A percentile compares a stretch with the other conserved stretches of the same genome.
phyloP scores from a whole-genome alignment of 2,113 vertebrate species.

The Sterna hirundo region DNA sequence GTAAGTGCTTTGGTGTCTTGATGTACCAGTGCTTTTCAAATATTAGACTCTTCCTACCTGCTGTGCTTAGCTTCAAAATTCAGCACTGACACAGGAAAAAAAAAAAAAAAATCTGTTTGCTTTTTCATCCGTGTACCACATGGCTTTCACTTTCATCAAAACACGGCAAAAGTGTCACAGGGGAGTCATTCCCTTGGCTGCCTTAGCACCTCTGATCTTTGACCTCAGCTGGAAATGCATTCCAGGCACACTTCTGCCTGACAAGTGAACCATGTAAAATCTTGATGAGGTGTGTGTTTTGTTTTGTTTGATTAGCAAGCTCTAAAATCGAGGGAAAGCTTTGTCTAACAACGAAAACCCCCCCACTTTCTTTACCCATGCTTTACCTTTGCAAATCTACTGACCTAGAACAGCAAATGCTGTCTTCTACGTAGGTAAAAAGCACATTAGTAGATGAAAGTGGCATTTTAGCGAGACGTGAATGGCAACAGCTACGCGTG shows the following conservation, averaged over 20 bases:
- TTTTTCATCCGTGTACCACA: conserved; percentile 36
- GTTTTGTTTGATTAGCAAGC: conserved; percentile 54
- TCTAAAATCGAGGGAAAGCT: background rate
- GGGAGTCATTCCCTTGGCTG: conserved; percentile 46
- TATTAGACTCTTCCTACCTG: conserved; percentile 11
- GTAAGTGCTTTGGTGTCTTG: background rate
- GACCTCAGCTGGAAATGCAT: conserved; percentile 53
- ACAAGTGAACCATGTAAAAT: conserved; percentile 53
- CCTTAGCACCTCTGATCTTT: conserved; percentile 46
- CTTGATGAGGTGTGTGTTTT: conserved; percentile 52
- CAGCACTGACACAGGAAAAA: background rate
- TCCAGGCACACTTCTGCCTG: conserved; percentile 59
- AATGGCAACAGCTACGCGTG: background rate
- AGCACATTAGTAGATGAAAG: background rate
- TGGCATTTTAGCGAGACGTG: background rate
- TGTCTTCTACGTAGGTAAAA: background rate
- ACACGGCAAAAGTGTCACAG: conserved; percentile 48
- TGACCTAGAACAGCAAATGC: background rate
- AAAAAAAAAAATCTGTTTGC: background rate
- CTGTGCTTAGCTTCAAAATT: conserved; percentile 33
- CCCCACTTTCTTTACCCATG: background rate
- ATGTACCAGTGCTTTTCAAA: background rate
- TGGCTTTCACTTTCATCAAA: conserved; percentile 64
- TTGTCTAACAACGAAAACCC: background rate
- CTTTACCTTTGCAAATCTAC: conserved; percentile 3